Base-by-base conservation (phyloP, 2,888 invertebrate species). In the Lathronympha strigana region DNA sequence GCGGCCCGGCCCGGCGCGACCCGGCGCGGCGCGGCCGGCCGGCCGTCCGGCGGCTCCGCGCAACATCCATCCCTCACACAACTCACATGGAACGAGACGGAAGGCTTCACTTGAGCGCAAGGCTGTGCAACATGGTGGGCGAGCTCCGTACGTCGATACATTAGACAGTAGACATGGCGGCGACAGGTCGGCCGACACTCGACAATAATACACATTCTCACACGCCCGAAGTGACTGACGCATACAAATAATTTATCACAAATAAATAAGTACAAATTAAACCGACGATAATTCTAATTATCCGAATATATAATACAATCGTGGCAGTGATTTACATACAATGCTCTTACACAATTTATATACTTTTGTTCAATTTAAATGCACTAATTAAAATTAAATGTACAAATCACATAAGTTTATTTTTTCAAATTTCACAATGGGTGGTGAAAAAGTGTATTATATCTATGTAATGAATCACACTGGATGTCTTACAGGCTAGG, bases 191-290 rank as follows among this genome's bases (percentile, higher is more conserved):
- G 43, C 61, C 50, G 54, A 63, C 67, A 50, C 57, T 36, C 67
- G 64, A 63, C 69, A 3, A 68, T 72, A 74, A 76, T 76, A 77
- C 70, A 76, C 81, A 75, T 75, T 75, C 74, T 76, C 81, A 76
- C 81, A 78, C 63, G 33, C 73, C 75, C 50, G 9, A 11, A 33
- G 45, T 15, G 9, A 15, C 73, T 67, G 70, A 66, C 63, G 66
- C 68, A 69, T 71, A 69, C 72, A 70, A 69, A 73, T 69, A 62
- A 72, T 75, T 74, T 80, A 82, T 82, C 78, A 81, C 81, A 82
- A 81, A 85, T 83, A 82, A 86, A 84, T 87, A 87, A 87, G 83
- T 87, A 87, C 86, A 80, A 81, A 82, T 81, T 77, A 78, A 81
- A 79, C 73, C 75, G 71, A 76, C 69, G 73, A 69, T 75, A 77